Conservation (phyloP, 2,113 vertebrate species). For the Otolemur garnettii region DNA sequence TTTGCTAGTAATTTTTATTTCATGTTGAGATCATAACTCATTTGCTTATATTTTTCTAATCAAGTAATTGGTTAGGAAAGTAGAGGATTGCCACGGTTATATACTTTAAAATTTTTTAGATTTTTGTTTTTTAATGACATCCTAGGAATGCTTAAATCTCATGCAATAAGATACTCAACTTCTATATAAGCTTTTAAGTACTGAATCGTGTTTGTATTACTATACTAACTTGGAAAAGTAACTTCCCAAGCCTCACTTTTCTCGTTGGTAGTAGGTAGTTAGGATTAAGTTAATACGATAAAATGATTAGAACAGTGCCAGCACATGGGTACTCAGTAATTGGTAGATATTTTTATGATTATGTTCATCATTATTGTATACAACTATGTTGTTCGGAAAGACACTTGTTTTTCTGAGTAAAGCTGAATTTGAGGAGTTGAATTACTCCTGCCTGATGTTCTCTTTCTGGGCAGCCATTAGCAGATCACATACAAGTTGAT, state of each 20-base stretch:
- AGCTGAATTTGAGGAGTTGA: slow-evolving; percentile 39
- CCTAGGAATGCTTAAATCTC: neutral
- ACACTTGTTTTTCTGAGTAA: slow-evolving; percentile 51
- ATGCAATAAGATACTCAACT: neutral
- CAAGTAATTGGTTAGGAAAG: neutral
- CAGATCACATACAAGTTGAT: slow-evolving; percentile 37
- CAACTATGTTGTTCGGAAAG: slow-evolving; percentile 1
- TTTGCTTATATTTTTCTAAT: slow-evolving; percentile 45
- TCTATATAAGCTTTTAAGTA: slow-evolving; percentile 21
- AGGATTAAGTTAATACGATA: slow-evolving; percentile 30
- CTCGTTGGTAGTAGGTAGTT: slow-evolving; percentile 22
- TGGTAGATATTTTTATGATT: slow-evolving; percentile 45
- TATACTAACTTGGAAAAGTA: slow-evolving; percentile 50
- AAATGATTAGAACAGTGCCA: neutral
- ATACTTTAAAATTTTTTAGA: neutral
- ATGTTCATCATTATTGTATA: neutral
- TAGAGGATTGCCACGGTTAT: slow-evolving; percentile 25
- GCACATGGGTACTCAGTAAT: neutral
- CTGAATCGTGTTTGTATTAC: neutral
- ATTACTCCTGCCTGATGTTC: neutral
- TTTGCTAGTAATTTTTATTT: slow-evolving; percentile 60
- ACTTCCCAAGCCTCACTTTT: slow-evolving; percentile 31
- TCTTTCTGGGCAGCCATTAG: slow-evolving; percentile 53
- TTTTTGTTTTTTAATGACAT: slow-evolving; percentile 34
- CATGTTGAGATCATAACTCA: neutral